Conservation (phyloP, 2,113 vertebrate species). For the Myotis yumanensis region DNA sequence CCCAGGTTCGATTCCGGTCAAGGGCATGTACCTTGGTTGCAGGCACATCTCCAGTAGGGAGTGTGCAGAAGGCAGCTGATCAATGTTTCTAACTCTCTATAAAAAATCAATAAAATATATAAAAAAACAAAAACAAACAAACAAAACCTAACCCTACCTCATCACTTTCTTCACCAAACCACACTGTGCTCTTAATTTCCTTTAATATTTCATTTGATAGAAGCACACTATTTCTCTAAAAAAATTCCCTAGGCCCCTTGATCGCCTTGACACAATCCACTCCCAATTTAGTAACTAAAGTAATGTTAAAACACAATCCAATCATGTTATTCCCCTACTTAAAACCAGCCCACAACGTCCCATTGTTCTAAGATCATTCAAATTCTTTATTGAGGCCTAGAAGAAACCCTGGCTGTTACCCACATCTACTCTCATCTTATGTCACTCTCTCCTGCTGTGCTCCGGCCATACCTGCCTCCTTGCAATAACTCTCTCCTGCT, state of each 20-base stretch:
- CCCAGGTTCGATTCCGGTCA: too few species aligned
- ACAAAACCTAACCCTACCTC: not conserved
- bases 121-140: too few species aligned
- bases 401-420: not conserved
- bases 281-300: not conserved
- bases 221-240: not conserved
- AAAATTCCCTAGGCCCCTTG: not conserved
- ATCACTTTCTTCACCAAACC: conserved; percentile 6
- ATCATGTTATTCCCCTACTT: conserved; percentile 9
- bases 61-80: too few species aligned
- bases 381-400: not conserved
- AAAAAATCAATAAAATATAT: too few species aligned
- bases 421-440: not conserved
- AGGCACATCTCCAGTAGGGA: too few species aligned
- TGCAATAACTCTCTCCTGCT: not conserved
- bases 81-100: too few species aligned
- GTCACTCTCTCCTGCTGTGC: not conserved
- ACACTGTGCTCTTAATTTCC: conserved; percentile 16
- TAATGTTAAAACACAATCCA: conserved; percentile 1
- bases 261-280: not conserved
- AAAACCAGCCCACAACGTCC: not conserved
- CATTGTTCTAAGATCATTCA: not conserved
- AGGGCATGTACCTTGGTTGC: too few species aligned
- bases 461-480: not conserved
- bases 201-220: conserved; percentile 14